Conservation (phyloP, 1,140 invertebrate species). For the Papilio dardanus region DNA sequence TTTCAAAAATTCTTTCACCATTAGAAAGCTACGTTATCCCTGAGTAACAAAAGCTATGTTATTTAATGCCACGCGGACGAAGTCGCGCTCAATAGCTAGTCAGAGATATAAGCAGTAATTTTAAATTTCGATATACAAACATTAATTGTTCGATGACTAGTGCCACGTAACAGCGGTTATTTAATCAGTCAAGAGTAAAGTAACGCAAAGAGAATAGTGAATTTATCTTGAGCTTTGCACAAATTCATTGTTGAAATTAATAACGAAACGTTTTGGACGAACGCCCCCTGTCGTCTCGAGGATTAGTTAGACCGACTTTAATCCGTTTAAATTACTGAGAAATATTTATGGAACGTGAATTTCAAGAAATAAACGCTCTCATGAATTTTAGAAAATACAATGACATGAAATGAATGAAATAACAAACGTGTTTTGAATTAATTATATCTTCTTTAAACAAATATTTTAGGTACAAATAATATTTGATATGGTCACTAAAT, state of each 20-base stretch:
- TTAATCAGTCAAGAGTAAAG: conserved; percentile 8
- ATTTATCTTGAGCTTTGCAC: conserved; percentile 21
- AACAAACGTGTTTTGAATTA: neutral
- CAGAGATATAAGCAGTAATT: neutral
- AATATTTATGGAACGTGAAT: conserved; percentile 22
- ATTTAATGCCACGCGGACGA: no score
- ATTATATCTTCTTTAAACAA: neutral
- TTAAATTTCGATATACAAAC: neutral
- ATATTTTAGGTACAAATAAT: neutral
- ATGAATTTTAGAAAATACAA: conserved; percentile 14
- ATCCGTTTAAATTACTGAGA: conserved; percentile 21
- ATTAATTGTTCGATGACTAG: neutral
- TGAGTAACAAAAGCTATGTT: no score
- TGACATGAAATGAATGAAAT: neutral
- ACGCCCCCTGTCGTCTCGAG: conserved; percentile 8
- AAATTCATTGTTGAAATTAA: conserved; percentile 20
- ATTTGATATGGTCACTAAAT: no score
- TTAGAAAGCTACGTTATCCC: no score
- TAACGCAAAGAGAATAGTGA: conserved; percentile 14
- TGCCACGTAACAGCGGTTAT: neutral
- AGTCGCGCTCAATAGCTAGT: no score
- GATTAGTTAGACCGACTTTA: conserved; percentile 15
- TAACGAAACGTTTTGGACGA: conserved; percentile 7
- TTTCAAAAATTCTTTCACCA: no score
- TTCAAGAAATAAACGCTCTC: neutral